phyloP scores from a whole-genome alignment of 2,888 invertebrate genomes.

The Cheiracanthium punctorium region DNA sequence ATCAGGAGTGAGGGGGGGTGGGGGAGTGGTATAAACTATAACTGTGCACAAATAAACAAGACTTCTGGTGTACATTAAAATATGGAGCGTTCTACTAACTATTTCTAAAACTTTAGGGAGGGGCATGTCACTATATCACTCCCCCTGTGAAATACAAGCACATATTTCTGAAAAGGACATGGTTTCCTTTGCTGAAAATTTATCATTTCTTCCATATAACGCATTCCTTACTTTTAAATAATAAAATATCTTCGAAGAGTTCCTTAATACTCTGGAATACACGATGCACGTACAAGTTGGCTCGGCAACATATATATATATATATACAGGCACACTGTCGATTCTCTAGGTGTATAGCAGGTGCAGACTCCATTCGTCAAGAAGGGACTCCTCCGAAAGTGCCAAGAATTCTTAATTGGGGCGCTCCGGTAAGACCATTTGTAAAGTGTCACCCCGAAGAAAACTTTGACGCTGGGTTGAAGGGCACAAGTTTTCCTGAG shows the following conservation, averaged over 20 bases:
- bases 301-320: background rate
- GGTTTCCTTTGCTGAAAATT: background rate
- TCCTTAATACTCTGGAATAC: background rate
- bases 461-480: background rate
- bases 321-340: background rate
- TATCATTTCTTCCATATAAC: background rate
- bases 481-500: background rate
- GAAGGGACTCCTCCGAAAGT: background rate
- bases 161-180: background rate
- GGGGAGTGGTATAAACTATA: no score
- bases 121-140: no score
- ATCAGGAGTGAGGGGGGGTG: no score
- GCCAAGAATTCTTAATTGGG: constrained; percentile 20
- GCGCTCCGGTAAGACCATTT: background rate
- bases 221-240: background rate
- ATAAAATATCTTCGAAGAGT: constrained; percentile 5
- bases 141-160: no score
- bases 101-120: no score
- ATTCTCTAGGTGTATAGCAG: constrained; percentile 9
- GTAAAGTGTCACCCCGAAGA: constrained; percentile 3
- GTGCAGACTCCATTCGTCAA: constrained; percentile 21
- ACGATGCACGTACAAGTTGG: background rate
- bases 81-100: no score
- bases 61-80: no score
- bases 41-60: no score